Evolutionary conservation across 2,113 vertebrate species (phyloP).

Genomic region (Xiphorhynchus elegans): DNA sequence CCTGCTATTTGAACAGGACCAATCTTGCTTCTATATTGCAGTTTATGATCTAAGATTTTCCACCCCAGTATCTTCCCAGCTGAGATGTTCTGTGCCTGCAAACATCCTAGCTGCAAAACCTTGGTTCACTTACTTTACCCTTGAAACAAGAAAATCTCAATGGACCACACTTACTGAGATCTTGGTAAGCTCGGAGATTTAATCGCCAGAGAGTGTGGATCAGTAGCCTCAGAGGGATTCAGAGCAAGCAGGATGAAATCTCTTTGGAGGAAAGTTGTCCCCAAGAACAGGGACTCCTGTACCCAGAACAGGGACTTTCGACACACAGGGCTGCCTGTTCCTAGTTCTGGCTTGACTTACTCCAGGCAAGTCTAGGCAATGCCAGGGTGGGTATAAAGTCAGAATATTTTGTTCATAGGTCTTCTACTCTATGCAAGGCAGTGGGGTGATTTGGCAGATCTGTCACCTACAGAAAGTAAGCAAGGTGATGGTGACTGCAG

Average conservation of each 20-base stretch:
- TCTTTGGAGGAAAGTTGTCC: not conserved
- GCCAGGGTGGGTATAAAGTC: not conserved
- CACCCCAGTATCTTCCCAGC: not conserved
- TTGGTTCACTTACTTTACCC: not conserved
- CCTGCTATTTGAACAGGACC: not conserved
- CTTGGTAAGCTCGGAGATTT: not conserved
- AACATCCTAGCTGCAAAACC: not conserved
- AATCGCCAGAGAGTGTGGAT: not conserved
- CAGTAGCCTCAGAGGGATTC: not conserved
- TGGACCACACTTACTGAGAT: not conserved
- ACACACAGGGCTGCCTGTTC: not conserved
- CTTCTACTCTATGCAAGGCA: fast-evolving
- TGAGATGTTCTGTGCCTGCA: not conserved
- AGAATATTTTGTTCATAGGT: not conserved
- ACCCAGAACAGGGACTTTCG: fast-evolving
- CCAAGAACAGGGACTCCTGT: not conserved
- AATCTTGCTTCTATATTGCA: not conserved
- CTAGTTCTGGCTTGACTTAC: not conserved
- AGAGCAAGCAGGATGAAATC: not conserved
- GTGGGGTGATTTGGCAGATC: not conserved
- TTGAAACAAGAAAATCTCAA: not conserved
- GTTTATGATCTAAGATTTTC: not conserved
- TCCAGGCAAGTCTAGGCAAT: not conserved
- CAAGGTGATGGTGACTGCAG: not conserved
- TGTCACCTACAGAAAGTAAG: not conserved